Evolutionary conservation across 2,888 invertebrate genomes (phyloP).

Genomic region (Rotaria sp.): DNA sequence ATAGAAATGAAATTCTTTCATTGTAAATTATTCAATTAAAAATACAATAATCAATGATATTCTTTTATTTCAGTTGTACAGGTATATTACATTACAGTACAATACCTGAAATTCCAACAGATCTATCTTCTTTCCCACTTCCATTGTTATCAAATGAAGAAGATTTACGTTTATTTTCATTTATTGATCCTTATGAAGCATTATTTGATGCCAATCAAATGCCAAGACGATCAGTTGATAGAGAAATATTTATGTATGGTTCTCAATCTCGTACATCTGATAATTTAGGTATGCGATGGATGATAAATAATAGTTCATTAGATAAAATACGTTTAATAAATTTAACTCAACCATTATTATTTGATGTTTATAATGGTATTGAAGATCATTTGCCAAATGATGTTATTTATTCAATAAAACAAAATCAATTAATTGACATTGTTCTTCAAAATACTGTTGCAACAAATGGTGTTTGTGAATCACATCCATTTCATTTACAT

Average conservation of each 20-base stretch:
- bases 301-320: background rate
- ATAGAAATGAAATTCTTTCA: too few species aligned
- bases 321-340: background rate
- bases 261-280: background rate
- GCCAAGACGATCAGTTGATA: background rate
- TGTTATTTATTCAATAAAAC: background rate
- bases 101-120: background rate
- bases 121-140: background rate
- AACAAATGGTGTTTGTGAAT: background rate
- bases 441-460: constrained; percentile 11
- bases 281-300: background rate
- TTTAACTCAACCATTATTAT: background rate
- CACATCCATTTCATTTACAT: constrained; percentile 28
- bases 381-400: background rate
- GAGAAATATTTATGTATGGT: background rate
- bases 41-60: too few species aligned
- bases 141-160: background rate
- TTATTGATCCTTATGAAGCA: background rate
- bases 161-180: background rate
- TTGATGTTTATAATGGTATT: background rate
- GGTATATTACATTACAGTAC: background rate
- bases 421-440: background rate
- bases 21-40: too few species aligned
- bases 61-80: background rate
- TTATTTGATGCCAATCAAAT: background rate